phyloP scores from a whole-genome alignment of 2,797 vertebrate genomes.

The Erithacus rubecula region DNA sequence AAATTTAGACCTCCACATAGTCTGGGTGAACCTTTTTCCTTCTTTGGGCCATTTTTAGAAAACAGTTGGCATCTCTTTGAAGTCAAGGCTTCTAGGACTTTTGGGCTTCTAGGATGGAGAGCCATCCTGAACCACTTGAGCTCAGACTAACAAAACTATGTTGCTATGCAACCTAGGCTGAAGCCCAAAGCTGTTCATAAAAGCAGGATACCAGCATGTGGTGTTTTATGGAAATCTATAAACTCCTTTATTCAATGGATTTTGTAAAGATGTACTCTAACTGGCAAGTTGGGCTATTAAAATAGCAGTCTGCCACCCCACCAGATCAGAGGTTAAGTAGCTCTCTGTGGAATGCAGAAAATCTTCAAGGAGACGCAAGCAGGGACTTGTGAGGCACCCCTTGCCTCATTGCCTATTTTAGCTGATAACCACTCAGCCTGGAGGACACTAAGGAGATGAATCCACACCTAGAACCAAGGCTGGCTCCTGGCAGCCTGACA shows the following conservation, averaged over 20 bases:
- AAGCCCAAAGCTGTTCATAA: background rate
- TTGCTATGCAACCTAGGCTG: background rate
- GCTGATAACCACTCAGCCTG: conserved; percentile 46
- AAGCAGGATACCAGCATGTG: background rate
- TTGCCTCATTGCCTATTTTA: conserved; percentile 35
- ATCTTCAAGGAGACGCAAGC: background rate
- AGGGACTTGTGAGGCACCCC: background rate
- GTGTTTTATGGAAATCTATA: background rate
- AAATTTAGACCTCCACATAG: background rate
- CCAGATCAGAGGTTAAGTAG: background rate
- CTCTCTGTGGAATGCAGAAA: conserved; percentile 10
- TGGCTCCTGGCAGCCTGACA: background rate
- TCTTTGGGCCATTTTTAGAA: background rate
- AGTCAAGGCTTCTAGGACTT: background rate
- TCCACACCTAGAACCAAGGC: conserved; percentile 39
- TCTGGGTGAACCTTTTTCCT: background rate
- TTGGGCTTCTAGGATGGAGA: background rate
- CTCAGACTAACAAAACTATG: background rate
- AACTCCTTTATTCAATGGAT: background rate
- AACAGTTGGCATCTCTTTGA: background rate
- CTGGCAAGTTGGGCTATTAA: background rate
- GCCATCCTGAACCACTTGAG: background rate
- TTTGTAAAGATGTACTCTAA: background rate
- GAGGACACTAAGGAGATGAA: conserved; percentile 6
- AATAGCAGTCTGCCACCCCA: background rate